phyloP scores from a whole-genome alignment of 2,113 vertebrate species.

The Otus sunia region DNA sequence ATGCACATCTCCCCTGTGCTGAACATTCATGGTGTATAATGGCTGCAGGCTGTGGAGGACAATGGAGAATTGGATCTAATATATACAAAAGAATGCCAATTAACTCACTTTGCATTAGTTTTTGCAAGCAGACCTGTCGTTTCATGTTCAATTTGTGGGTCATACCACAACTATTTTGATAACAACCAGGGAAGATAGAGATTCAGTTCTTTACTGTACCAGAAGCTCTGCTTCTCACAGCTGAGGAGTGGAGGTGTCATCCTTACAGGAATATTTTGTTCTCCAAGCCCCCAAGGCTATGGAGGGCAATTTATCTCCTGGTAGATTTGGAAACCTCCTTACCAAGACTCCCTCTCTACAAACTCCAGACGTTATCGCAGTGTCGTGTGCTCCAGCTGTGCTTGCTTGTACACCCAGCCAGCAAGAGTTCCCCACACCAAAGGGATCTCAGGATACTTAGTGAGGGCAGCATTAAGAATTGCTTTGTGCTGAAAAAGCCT shows the following conservation, averaged over 20 bases:
- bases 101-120: neutral
- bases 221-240: constrained; percentile 18
- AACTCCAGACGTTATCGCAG: neutral
- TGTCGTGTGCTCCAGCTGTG: neutral
- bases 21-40: neutral
- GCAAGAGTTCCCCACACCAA: neutral
- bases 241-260: neutral
- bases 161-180: neutral
- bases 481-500: neutral
- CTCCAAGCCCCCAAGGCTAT: neutral
- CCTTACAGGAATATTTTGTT: constrained; percentile 8
- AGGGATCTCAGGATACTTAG: neutral
- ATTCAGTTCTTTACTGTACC: neutral
- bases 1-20: neutral
- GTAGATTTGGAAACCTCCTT: constrained; percentile 2
- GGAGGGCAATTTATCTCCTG: neutral
- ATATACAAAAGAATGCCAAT: neutral
- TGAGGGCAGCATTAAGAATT: neutral
- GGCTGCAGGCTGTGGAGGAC: neutral
- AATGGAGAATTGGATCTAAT: neutral
- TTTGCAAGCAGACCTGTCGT: neutral
- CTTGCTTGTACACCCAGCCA: neutral
- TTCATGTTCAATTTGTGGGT: neutral
- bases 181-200: neutral
- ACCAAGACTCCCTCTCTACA: neutral